phyloP scores from a whole-genome alignment of 2,113 vertebrate species.

The Chaetorhynchus papuensis region DNA sequence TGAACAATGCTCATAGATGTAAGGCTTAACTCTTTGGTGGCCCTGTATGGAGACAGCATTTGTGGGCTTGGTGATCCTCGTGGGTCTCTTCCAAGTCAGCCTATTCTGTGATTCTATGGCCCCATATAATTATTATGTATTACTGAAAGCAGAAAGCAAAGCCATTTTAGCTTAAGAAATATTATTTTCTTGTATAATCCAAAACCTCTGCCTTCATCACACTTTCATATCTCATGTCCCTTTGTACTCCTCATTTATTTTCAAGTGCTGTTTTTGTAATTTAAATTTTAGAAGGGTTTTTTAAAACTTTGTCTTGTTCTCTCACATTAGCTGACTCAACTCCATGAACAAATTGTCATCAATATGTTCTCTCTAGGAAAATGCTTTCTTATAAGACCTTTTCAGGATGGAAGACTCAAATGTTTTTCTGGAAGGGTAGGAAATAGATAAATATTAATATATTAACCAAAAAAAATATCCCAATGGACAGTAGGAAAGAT shows the following conservation, averaged over 20 bases:
- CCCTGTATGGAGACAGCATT: background rate
- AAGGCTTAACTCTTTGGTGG: background rate
- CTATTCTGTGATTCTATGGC: background rate
- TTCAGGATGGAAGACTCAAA: background rate
- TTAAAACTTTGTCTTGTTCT: background rate
- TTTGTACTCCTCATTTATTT: background rate
- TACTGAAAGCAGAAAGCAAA: constrained; percentile 36
- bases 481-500: background rate
- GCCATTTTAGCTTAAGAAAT: background rate
- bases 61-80: fast-evolving
- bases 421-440: background rate
- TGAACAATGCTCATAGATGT: fast-evolving
- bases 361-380: background rate
- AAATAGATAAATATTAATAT: background rate
- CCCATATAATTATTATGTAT: background rate
- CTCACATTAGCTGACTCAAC: background rate
- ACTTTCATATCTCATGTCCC: background rate
- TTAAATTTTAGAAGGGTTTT: background rate
- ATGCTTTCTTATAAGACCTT: background rate
- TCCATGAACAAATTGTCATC: background rate
- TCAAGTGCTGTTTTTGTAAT: background rate
- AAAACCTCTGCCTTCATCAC: background rate
- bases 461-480: background rate
- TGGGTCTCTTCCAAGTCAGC: background rate
- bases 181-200: background rate